Evolutionary conservation across 2,888 invertebrate genomes (phyloP).

Genomic region (Lithophane ornitopus): DNA sequence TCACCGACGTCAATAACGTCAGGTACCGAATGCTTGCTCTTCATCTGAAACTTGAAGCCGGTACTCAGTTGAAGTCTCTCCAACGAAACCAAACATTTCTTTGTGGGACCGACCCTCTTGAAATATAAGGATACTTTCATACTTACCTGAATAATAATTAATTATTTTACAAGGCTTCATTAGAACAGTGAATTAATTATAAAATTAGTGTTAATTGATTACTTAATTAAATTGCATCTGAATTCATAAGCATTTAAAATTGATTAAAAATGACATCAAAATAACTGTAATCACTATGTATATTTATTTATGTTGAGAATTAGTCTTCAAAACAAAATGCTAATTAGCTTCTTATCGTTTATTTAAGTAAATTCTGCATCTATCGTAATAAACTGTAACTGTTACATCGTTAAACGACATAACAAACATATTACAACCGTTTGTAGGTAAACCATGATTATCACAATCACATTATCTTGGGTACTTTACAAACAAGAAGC

Average conservation of each 20-base stretch:
- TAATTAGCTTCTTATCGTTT: not conserved
- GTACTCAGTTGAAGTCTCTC: slow-evolving; percentile 21
- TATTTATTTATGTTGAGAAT: not conserved
- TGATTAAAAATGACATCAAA: not conserved
- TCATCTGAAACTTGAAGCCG: slow-evolving; percentile 12
- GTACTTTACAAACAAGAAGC: slow-evolving; percentile 63
- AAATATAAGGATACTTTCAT: not conserved
- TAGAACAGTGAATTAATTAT: not conserved
- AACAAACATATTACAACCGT: slow-evolving; percentile 10
- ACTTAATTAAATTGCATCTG: not conserved
- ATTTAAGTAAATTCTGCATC: not conserved
- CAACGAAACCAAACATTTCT: slow-evolving; percentile 33
- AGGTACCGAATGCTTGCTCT: slow-evolving; percentile 4
- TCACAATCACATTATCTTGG: slow-evolving; percentile 67
- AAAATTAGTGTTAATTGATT: not conserved
- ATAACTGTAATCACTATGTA: not conserved
- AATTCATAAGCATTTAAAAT: not conserved
- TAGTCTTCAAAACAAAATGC: too few relatives aligned
- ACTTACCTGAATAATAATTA: not conserved
- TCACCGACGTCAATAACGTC: slow-evolving; percentile 12
- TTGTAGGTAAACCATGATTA: slow-evolving; percentile 50
- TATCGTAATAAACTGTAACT: slow-evolving; percentile 1
- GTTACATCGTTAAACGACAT: slow-evolving; percentile 30
- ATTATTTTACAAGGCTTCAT: not conserved
- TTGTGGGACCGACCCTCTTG: not conserved